Evolutionary conservation across 2,888 invertebrate species (phyloP).

Genomic region (Barypeithes pellucidus): DNA sequence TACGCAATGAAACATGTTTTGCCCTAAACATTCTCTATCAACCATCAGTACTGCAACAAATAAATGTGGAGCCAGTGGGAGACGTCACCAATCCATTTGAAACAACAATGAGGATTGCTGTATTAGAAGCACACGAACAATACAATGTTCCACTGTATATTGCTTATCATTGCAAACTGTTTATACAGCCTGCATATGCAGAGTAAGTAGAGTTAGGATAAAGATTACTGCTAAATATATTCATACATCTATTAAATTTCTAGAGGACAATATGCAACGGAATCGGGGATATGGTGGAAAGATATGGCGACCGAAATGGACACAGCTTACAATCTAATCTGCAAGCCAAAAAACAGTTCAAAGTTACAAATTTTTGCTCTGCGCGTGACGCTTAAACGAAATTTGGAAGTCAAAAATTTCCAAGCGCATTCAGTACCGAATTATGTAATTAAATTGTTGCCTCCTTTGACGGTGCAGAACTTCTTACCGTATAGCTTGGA

Average conservation of each 20-base stretch:
- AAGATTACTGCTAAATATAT: too few relatives aligned
- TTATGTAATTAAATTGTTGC: slow-evolving; percentile 80
- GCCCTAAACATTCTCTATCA: slow-evolving; percentile 84
- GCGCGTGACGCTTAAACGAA: slow-evolving; percentile 72
- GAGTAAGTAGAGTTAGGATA: slow-evolving; percentile 78
- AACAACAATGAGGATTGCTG: slow-evolving; percentile 81
- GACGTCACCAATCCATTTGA: slow-evolving; percentile 84
- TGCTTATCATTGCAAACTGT: slow-evolving; percentile 86
- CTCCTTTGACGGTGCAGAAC: slow-evolving; percentile 84
- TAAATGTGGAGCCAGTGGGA: slow-evolving; percentile 78
- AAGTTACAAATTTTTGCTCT: slow-evolving; percentile 79
- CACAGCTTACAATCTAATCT: slow-evolving; percentile 78
- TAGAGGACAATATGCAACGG: slow-evolving; percentile 81
- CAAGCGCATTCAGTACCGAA: slow-evolving; percentile 76
- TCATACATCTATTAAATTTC: slow-evolving; percentile 45
- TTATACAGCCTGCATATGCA: slow-evolving; percentile 81
- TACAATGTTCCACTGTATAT: slow-evolving; percentile 85
- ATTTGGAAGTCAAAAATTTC: slow-evolving; percentile 62
- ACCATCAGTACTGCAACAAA: slow-evolving; percentile 79
- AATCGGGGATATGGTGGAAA: slow-evolving; percentile 86
- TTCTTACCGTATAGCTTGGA: slow-evolving; percentile 83
- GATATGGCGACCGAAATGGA: slow-evolving; percentile 81
- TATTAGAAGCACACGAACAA: slow-evolving; percentile 82
- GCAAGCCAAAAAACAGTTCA: slow-evolving; percentile 77
- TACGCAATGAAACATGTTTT: slow-evolving; percentile 85